Evolutionary conservation across 2,888 invertebrate genomes (phyloP).

Genomic region (Macrophya alboannulata): DNA sequence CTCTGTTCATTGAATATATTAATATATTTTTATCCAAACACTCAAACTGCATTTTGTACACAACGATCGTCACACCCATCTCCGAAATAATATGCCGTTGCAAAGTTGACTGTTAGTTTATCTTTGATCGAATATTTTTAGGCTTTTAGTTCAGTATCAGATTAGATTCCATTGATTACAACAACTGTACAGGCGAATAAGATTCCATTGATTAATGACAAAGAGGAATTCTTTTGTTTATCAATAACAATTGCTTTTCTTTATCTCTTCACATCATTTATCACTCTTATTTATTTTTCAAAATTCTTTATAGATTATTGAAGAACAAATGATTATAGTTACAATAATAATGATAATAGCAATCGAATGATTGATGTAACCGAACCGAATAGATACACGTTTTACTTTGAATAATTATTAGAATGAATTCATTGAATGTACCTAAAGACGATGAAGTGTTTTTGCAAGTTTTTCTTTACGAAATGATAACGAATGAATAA

Average conservation of each 20-base stretch:
- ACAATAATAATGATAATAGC: not conserved
- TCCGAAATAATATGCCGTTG: not conserved
- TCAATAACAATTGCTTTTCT: not conserved
- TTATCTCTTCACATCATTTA: not conserved
- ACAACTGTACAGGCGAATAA: not conserved
- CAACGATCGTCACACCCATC: constrained; percentile 2
- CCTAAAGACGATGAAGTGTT: not conserved
- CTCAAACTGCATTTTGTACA: constrained; percentile 31
- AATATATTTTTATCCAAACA: not conserved
- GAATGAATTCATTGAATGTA: not conserved
- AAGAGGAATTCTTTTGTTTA: not conserved
- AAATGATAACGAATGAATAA: not conserved
- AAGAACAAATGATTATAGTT: not conserved
- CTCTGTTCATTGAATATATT: not conserved
- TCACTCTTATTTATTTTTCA: not conserved
- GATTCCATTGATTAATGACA: not conserved
- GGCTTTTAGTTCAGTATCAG: not conserved
- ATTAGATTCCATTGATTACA: constrained; percentile 19
- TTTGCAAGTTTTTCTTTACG: not conserved
- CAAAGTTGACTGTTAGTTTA: not conserved
- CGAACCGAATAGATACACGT: not conserved
- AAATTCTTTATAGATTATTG: not conserved
- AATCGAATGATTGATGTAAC: not conserved
- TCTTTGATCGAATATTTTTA: constrained; percentile 24
- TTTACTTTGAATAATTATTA: not conserved